Evolutionary conservation across 35 echinoderm and acorn worm genomes (phyloP).

Genomic region (Ptychodera flava): DNA sequence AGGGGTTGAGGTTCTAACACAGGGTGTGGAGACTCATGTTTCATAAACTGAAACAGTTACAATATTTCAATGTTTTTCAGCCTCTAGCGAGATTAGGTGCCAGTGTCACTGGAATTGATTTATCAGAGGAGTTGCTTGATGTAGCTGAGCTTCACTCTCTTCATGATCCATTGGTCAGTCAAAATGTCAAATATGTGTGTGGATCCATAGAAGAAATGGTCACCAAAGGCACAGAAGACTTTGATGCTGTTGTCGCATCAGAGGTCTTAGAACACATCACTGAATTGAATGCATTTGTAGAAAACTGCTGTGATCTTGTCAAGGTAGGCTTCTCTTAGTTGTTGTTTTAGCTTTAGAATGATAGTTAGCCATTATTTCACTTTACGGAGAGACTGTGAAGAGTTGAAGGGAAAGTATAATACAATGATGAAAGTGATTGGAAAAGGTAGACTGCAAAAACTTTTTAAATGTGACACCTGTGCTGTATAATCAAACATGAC

Average conservation of each 20-base stretch:
- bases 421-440: no score
- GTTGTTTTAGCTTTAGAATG: no score
- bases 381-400: no score
- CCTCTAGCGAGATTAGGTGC: slow-evolving; percentile 87
- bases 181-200: slow-evolving; percentile 59
- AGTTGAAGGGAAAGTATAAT: no score
- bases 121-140: slow-evolving; percentile 53
- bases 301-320: slow-evolving; percentile 49
- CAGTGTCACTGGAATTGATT: slow-evolving; percentile 84
- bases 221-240: slow-evolving; percentile 33
- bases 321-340: slow-evolving; percentile 54
- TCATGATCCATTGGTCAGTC: slow-evolving; percentile 50
- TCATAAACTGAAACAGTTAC: no score
- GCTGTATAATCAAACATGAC: no score
- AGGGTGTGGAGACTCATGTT: no score
- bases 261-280: slow-evolving; percentile 93
- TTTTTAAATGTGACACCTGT: no score
- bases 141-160: slow-evolving; percentile 49
- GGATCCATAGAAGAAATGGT: slow-evolving; percentile 64
- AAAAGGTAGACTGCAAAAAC: no score
- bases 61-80: no score
- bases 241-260: slow-evolving; percentile 86
- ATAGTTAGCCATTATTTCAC: no score
- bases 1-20: no score
- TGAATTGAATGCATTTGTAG: slow-evolving; percentile 45